Conservation (phyloP, 2,113 vertebrate genomes). For the Gulo gulo region DNA sequence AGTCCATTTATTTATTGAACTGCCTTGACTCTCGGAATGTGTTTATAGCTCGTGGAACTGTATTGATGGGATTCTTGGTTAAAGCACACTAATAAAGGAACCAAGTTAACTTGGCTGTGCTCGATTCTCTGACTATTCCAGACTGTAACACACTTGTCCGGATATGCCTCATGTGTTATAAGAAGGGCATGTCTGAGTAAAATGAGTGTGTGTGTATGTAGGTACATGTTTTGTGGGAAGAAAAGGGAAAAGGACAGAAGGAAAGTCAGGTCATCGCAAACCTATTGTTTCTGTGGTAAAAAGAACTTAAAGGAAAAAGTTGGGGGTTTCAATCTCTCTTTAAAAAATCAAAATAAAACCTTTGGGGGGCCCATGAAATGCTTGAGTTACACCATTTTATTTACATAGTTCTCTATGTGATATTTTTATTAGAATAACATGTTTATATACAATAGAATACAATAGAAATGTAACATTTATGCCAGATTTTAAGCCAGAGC, state of each 20-base stretch:
- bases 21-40: neutral
- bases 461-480: neutral
- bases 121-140: neutral
- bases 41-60: neutral
- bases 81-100: neutral
- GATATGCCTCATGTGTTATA: neutral
- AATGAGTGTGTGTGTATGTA: neutral
- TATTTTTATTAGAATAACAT: neutral
- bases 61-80: neutral
- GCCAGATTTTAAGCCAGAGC: neutral
- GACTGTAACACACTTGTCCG: neutral
- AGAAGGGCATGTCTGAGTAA: neutral
- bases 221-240: neutral
- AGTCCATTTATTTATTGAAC: neutral
- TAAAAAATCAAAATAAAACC: neutral
- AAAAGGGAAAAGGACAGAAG: neutral
- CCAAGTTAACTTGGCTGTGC: neutral
- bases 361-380: neutral
- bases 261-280: neutral
- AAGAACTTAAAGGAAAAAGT: neutral
- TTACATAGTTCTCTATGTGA: neutral
- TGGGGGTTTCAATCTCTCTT: neutral
- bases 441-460: neutral
- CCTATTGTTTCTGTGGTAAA: neutral
- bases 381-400: neutral